Conservation (phyloP, 2,797 vertebrate species). For the Chiloscyllium punctatum region DNA sequence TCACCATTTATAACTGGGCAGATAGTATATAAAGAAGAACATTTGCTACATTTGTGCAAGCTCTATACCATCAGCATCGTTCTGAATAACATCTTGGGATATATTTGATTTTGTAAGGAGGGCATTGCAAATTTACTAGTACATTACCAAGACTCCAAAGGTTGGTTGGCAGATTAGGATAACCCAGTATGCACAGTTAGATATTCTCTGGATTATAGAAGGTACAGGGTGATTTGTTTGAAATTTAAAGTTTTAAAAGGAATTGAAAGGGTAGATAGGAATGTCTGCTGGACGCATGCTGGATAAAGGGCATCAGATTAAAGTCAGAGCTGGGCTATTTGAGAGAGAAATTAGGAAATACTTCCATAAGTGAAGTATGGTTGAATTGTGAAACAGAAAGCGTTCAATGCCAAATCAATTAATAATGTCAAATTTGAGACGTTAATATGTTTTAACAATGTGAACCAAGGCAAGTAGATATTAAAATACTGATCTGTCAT, state of each 20-base stretch:
- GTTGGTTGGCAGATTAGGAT: neutral
- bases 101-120: neutral
- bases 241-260: neutral
- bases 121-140: neutral
- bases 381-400: neutral
- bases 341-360: neutral
- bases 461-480: neutral
- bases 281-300: neutral
- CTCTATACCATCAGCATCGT: neutral
- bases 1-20: neutral
- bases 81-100: neutral
- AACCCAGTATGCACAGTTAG: neutral
- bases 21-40: neutral
- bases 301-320: neutral
- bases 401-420: neutral
- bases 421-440: neutral
- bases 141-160: neutral
- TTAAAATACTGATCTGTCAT: neutral
- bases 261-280: neutral
- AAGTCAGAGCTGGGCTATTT: neutral
- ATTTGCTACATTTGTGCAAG: neutral
- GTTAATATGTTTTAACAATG: neutral
- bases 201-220: neutral
- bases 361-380: neutral
- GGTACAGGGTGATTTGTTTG: neutral